Evolutionary conservation across 64 coral and sea anemone genomes (phyloP).

Genomic region (Actinia equina): DNA sequence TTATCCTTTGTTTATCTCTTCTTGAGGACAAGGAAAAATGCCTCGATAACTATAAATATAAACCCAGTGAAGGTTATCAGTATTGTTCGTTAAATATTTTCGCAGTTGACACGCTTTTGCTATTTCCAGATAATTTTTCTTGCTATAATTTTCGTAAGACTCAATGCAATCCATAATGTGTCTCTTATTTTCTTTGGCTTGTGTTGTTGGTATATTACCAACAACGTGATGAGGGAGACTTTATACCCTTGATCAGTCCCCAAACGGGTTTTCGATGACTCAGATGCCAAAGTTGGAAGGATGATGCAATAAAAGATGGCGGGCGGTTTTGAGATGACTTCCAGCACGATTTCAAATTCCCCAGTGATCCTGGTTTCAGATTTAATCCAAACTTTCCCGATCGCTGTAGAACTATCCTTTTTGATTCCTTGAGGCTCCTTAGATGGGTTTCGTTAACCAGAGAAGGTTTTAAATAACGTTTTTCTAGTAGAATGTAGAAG

Average conservation of each 20-base stretch:
- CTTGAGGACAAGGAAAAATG: neutral
- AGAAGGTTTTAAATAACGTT: neutral
- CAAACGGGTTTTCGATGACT: neutral
- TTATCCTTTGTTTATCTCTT: neutral
- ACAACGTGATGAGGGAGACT: neutral
- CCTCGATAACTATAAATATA: neutral
- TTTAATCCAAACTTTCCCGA: neutral
- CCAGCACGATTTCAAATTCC: neutral
- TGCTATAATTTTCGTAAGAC: neutral
- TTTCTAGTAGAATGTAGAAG: neutral
- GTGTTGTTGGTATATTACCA: conserved; percentile 26
- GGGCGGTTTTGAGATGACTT: conserved; percentile 13
- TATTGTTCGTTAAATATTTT: conserved; percentile 11
- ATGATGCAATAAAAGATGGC: conserved; percentile 30
- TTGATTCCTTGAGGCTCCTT: neutral
- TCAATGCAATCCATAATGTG: conserved; percentile 27
- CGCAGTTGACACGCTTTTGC: neutral
- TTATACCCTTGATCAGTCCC: neutral
- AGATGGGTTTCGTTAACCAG: neutral
- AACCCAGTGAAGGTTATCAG: neutral
- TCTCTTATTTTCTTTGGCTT: conserved; percentile 1
- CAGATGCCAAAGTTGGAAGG: conserved; percentile 16
- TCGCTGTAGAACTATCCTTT: neutral
- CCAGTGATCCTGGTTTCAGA: neutral
- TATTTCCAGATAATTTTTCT: neutral